Evolutionary conservation across 2,797 vertebrate species (phyloP), one percentile per base, ranked within the genome.

Genomic region (Hyperoplus lanceolatus): DNA sequence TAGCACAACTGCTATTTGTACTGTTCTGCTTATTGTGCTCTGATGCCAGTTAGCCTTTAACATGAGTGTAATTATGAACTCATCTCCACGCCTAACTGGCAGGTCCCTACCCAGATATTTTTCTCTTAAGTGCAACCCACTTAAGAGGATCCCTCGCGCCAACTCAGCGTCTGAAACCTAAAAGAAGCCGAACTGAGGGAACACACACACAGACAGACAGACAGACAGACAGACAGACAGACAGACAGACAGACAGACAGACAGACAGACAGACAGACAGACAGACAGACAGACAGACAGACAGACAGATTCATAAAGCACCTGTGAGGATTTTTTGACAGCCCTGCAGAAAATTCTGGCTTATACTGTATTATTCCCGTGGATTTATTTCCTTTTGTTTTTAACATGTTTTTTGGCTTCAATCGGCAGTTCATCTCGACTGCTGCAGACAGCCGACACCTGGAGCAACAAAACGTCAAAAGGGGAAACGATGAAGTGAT

Each of bases 1-100:
- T 65, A 64, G 60, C 64, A 69, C 0, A 5, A 71, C 63, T 69
- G 53, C 82, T 72, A 79, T 61, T 89, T 69, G 82, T 78, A 78
- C 77, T 75, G 29, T 81, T 48, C 45, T 18, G 59, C 29, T 29
- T 29, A 76, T 77, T 75, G 67, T 14, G 29, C 61, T 80, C 62
- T 54, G 57, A 88, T 80, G 65, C 69, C 80, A 85, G 80, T 88
- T 82, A 90, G 29, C 29, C 29, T 29, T 91, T 88, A 85, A 18
- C 83, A 41, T 66, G 38, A 15, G 46, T 81, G 83, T 64, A 60
- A 65, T 85, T 72, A 82, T 81, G 51, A 82, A 72, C 63, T 51
- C 29, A 77, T 80, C 85, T 81, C 85, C 80, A 82, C 70, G 75
- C 80, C 16, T 29, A 29, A 21, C 58, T 57, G 75, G 67, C 67